Percentiles rank a stretch among this genome's conserved stretches.
These are phyloP conservation scores for Butorides virescens DNA, from an alignment of 2,113 vertebrate species.

Conservation along the genomic window DNA sequence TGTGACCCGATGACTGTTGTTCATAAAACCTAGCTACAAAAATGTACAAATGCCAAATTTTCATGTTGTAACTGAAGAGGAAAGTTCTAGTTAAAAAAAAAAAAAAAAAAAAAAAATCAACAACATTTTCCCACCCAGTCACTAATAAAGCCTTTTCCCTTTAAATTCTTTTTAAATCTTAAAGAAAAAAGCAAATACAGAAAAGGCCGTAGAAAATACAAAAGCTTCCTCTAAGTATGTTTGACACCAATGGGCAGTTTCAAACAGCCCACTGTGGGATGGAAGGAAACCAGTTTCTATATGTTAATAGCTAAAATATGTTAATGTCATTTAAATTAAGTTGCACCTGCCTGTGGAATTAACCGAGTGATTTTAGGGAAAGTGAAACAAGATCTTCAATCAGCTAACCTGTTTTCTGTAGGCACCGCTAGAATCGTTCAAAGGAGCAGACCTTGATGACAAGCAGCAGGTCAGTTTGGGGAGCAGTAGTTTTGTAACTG, in stretches of 20 bases:
- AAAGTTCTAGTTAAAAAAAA: not conserved
- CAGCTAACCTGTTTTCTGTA: accelerated
- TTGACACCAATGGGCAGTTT: not conserved
- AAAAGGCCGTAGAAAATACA: not conserved
- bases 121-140: not conserved
- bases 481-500: not conserved
- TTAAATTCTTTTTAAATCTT: not conserved
- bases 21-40: not conserved
- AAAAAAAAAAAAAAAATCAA: not conserved
- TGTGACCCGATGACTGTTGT: not conserved
- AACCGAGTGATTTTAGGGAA: not conserved
- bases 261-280: not conserved
- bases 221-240: not conserved
- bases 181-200: not conserved
- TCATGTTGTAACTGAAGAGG: not conserved
- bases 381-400: not conserved
- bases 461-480: not conserved
- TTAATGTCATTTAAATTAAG: not conserved
- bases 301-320: not conserved
- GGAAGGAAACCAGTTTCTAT: not conserved
- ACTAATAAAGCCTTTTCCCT: not conserved
- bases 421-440: not conserved
- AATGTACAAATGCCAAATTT: not conserved
- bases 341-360: not conserved
- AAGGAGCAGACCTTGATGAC: not conserved